A percentile compares a stretch with the other conserved stretches of the same genome.
phyloP scores from a whole-genome alignment of 2,797 vertebrate species.

The Acropternis orthonyx region DNA sequence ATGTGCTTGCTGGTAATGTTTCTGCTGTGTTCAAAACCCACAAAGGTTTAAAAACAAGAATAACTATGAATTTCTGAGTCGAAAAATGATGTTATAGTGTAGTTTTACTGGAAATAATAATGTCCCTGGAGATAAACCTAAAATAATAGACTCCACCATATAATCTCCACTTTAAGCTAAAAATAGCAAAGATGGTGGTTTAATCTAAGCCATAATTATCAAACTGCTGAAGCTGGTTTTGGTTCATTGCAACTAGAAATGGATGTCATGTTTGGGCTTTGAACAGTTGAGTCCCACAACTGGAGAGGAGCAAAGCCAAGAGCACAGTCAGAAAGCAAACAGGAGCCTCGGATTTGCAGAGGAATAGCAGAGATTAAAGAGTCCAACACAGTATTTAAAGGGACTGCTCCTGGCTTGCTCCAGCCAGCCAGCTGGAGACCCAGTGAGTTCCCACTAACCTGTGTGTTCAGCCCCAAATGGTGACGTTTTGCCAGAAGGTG shows the following conservation, averaged over 20 bases:
- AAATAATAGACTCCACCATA: slow-evolving; percentile 63
- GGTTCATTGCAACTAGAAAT: slow-evolving; percentile 51
- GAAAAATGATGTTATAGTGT: slow-evolving; percentile 28
- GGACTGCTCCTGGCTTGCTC: not conserved
- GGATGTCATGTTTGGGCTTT: slow-evolving; percentile 38
- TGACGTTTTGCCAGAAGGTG: not conserved
- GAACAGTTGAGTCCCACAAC: slow-evolving; percentile 8
- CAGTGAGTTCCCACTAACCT: not conserved
- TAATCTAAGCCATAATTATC: slow-evolving; percentile 64
- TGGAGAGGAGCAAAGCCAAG: slow-evolving; percentile 26
- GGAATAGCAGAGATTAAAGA: not conserved
- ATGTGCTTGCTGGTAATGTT: not conserved
- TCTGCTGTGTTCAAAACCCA: slow-evolving; percentile 17
- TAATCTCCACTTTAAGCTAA: slow-evolving; percentile 70
- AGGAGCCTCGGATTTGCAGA: slow-evolving; percentile 4
- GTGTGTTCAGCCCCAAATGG: not conserved
- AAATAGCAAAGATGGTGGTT: slow-evolving; percentile 70
- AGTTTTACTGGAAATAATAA: slow-evolving; percentile 67
- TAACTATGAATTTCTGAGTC: not conserved
- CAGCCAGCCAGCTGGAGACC: not conserved
- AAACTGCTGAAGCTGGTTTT: slow-evolving; percentile 12
- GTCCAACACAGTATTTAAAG: not conserved
- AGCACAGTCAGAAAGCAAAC: slow-evolving; percentile 39
- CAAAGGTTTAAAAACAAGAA: slow-evolving; percentile 34
- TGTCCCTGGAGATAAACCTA: slow-evolving; percentile 67